These are phyloP conservation scores for Tineola bisselliella DNA, from an alignment of 2,888 invertebrate species.

Conservation along the genomic window DNA sequence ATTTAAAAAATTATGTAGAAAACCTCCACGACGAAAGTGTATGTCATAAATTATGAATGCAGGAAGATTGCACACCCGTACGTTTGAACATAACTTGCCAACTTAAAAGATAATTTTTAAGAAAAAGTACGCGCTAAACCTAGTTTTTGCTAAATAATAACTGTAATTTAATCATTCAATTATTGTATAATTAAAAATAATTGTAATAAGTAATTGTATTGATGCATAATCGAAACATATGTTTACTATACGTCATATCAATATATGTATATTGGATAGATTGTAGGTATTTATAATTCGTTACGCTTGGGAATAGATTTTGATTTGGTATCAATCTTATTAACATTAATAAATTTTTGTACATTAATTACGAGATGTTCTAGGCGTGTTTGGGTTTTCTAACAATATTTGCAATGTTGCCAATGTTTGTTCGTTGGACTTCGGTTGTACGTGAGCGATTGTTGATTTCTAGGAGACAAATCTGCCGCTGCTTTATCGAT, in stretches of 20 bases:
- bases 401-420: conserved; percentile 36
- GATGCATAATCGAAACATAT: neutral
- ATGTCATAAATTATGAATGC: conserved; percentile 23
- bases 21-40: neutral
- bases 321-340: neutral
- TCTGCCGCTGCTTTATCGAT: conserved; percentile 2
- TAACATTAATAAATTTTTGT: neutral
- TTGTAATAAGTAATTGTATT: neutral
- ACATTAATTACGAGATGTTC: neutral
- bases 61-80: conserved; percentile 35
- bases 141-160: neutral
- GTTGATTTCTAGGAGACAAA: conserved; percentile 4
- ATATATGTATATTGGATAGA: neutral
- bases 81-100: conserved; percentile 41
- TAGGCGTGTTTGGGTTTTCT: conserved; percentile 23
- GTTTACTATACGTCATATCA: neutral
- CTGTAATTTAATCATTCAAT: neutral
- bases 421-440: conserved; percentile 18
- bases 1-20: conserved; percentile 22
- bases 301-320: neutral
- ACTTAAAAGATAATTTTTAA: conserved; percentile 19
- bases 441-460: conserved; percentile 2
- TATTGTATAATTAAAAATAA: neutral
- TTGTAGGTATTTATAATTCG: neutral
- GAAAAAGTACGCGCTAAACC: neutral